phyloP scores from a whole-genome alignment of 2,797 vertebrate genomes.

The Phrynocephalus guinanensis region DNA sequence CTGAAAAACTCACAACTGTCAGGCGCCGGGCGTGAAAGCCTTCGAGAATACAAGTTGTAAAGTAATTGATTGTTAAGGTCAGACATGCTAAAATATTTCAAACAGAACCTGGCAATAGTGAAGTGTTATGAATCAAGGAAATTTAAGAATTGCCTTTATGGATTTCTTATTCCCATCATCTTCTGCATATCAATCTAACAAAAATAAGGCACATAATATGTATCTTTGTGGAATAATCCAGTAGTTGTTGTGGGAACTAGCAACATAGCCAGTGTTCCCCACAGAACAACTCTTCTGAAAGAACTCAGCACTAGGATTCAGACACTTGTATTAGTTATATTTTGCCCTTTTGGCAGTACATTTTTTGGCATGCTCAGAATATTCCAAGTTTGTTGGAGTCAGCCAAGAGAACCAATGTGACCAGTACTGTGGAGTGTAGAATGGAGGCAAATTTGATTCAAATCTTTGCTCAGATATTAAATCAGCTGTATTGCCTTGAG shows the following conservation, averaged over 20 bases:
- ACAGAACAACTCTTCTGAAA: background rate
- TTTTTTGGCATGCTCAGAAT: background rate
- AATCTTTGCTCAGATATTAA: background rate
- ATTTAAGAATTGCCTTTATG: background rate
- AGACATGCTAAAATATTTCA: too few relatives aligned
- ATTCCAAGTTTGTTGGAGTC: too few relatives aligned
- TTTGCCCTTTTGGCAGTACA: background rate
- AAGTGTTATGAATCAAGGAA: background rate
- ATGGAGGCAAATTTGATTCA: background rate
- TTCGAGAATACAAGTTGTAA: too few relatives aligned
- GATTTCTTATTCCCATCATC: background rate
- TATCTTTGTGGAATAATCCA: background rate
- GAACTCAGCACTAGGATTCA: background rate
- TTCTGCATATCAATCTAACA: background rate
- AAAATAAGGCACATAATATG: too few relatives aligned
- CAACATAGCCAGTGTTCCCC: background rate
- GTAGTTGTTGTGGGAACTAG: background rate
- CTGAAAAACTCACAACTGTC: too few relatives aligned
- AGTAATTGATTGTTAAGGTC: too few relatives aligned
- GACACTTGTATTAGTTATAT: background rate
- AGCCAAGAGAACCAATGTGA: background rate
- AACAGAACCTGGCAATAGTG: background rate
- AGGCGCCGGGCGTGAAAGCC: too few relatives aligned
- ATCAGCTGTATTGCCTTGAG: background rate
- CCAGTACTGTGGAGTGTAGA: background rate